Base-by-base conservation (phyloP, 2,888 invertebrate species). In the Agrochola lota region DNA sequence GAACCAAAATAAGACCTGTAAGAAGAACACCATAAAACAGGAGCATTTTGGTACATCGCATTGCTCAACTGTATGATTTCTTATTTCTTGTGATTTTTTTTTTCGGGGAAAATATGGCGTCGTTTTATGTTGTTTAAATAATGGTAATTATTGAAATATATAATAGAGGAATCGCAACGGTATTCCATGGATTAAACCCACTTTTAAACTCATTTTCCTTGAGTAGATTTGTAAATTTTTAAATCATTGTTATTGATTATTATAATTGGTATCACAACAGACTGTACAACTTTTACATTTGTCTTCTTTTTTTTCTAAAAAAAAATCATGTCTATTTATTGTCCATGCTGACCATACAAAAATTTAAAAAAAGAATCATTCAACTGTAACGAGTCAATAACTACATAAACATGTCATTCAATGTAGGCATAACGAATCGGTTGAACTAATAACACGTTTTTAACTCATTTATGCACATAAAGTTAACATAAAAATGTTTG, bases 401-500 rank as follows among this genome's bases (percentile, higher is more conserved):
- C 60, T 77, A 59, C 26, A 73, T 68, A 71, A 75, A 72, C 78
- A 69, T 83, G 66, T 69, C 69, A 43, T 66, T 70, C 20, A 60
- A 17, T 59, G 17, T 49, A 59, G 1, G 26, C 30, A 17, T 35
- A 82, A 79, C 79, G 78, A 88, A 81, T 86, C 62, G 49, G 60
- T 66, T 77, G 67, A 72, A 83, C 80, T 80, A 77, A 88, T 79
- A 40, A 55, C 63, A 77, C 55, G 35, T 83, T 81, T 77, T 74
- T 71, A 43, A 52, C 75, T 84, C 71, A 77, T 81, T 77, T 78
- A 88, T 85, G 81, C 81, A 81, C 80, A 76, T 76, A 72, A 74
- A 74, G 67, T 86, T 86, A 68, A 73, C 79, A 85, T 88, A 74
- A 77, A 81, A 79, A 76, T 83, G 78, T 78, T 71, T 43, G 46